Base-by-base conservation (phyloP, 2,797 vertebrate genomes). In the Neopelma chrysocephalum region DNA sequence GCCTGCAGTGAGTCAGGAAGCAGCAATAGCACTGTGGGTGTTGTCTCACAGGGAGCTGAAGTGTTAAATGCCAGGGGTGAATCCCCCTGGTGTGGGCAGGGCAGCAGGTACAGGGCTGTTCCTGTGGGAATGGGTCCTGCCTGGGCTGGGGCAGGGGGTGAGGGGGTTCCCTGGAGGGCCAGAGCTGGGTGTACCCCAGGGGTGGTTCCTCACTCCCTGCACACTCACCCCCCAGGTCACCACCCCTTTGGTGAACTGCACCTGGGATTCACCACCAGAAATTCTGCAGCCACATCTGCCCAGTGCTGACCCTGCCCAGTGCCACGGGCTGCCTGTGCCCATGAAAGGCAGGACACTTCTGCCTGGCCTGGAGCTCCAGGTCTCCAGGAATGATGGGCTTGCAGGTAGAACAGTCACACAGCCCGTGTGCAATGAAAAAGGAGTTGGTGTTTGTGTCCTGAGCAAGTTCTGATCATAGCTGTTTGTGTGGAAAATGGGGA, bases 131-230 rank as follows among this genome's bases (percentile, higher is more conserved):
- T 10, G 43, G 38, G 50, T 94, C 1, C 0, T 4, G 9, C 51
- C 38, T 70, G 56, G 1, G 6, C 13, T 26, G 0, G 4, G n/a
- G 0, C 5, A 45, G 65, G 26, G 26, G 50, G 11, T 0, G 4
- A 62, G 18, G 45, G n/a, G 12, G 10, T 34, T 22, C 42, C 42
- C 3, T 0, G 8, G 12, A 40, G 32, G 45, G 42, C 25, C 38
- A 62, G 61, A 36, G 57, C 38, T 4, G 0, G 23, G 31, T 23
- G n/a, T 16, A 21, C 12, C 36, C n/a, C 42, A 21, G 23, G 20
- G 13, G n/a, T 9, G 6, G 6, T 16, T 53, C 22, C 34, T 86
- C 42, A 18, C 29, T 50, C 36, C 29, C 34, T 60, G 6, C 15
- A 38, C 13, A 42, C 64, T 31, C 53, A 36, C 31, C 27, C 10